Evolutionary conservation across 2,113 vertebrate genomes (phyloP).

Genomic region (Geococcyx californianus): DNA sequence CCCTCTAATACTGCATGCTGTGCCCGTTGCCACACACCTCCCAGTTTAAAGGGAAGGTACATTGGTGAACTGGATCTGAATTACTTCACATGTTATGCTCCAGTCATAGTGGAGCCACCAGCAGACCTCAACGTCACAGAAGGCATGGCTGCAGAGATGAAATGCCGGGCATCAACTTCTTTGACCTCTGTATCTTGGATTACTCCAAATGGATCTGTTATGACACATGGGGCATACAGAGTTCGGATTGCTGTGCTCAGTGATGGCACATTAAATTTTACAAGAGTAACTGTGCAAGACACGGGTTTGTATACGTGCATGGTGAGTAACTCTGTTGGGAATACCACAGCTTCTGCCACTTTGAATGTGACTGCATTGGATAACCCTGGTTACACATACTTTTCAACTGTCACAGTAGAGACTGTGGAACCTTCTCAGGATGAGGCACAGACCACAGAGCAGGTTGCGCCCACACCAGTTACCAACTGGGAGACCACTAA

Average conservation of each 20-base stretch:
- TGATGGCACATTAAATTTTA: constrained; percentile 97
- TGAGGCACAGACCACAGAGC: constrained; percentile 90
- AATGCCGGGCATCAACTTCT: constrained; percentile 92
- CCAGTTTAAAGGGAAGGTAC: constrained; percentile 93
- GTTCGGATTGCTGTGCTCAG: constrained; percentile 96
- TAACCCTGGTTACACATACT: constrained; percentile 91
- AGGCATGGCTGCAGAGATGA: constrained; percentile 96
- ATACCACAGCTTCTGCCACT: constrained; percentile 95
- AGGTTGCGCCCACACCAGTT: constrained; percentile 88
- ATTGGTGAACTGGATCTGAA: constrained; percentile 98
- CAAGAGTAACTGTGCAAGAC: constrained; percentile 97
- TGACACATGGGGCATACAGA: constrained; percentile 96
- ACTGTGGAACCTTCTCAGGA: constrained; percentile 94
- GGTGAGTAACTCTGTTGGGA: constrained; percentile 98
- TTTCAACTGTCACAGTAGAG: constrained; percentile 98
- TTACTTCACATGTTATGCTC: constrained; percentile 97
- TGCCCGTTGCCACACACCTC: constrained; percentile 93
- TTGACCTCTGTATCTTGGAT: constrained; percentile 98
- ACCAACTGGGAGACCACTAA: constrained; percentile 90
- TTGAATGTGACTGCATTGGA: constrained; percentile 94
- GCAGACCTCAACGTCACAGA: constrained; percentile 97
- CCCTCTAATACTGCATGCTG: constrained; percentile 97
- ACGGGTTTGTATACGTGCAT: constrained; percentile 97
- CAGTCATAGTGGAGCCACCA: constrained; percentile 97
- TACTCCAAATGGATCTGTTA: constrained; percentile 95